Evolutionary conservation across 2,113 vertebrate species (phyloP).

Genomic region (Ursus arctos): DNA sequence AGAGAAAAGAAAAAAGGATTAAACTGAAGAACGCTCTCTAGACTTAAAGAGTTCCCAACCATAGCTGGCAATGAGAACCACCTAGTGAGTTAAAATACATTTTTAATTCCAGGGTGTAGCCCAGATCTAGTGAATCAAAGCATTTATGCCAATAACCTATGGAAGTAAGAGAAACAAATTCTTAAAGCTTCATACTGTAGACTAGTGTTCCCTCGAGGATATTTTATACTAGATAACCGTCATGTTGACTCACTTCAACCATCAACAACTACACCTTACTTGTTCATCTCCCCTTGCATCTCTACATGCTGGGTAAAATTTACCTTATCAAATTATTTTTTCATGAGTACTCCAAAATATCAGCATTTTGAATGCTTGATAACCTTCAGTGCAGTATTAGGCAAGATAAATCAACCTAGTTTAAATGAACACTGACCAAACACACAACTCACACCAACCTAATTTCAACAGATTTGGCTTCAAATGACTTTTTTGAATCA

Average conservation of each 20-base stretch:
- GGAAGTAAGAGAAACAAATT: neutral
- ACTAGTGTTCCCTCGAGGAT: neutral
- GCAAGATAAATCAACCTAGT: neutral
- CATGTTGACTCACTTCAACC: neutral
- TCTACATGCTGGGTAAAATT: neutral
- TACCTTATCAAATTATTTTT: neutral
- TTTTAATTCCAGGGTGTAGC: neutral
- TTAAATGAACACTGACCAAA: conserved; percentile 35
- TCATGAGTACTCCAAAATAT: neutral
- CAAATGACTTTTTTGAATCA: neutral
- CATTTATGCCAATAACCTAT: neutral
- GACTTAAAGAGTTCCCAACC: neutral
- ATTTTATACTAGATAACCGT: neutral
- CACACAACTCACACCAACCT: neutral
- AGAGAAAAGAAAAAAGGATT: neutral
- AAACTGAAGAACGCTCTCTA: neutral
- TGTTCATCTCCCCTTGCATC: neutral
- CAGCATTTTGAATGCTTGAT: neutral
- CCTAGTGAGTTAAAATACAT: neutral
- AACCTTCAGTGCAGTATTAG: neutral
- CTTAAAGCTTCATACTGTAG: neutral
- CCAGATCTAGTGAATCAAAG: neutral
- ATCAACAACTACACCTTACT: neutral
- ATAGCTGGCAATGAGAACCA: neutral
- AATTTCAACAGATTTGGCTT: conserved; percentile 32